Conservation (phyloP, 2,113 vertebrate species). For the Ranitomeya imitator region DNA sequence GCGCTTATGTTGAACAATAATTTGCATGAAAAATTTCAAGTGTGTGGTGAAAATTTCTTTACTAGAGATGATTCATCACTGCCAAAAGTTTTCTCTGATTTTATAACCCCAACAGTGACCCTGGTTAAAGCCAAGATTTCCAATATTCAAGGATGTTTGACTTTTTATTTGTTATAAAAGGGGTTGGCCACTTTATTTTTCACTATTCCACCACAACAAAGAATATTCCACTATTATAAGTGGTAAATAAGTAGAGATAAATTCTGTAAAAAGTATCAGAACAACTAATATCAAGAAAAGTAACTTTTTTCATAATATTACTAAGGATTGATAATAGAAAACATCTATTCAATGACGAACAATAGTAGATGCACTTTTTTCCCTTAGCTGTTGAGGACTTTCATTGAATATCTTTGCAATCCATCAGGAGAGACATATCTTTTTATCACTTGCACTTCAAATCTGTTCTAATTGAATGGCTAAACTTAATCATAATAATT, state of each 20-base stretch:
- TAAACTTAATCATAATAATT: slow-evolving; percentile 58
- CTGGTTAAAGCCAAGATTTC: too few relatives aligned
- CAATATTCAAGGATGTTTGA: not conserved
- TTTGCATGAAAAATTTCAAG: too few relatives aligned
- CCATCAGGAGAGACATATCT: slow-evolving; percentile 23
- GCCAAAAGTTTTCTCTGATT: too few relatives aligned
- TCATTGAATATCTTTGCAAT: slow-evolving; percentile 8
- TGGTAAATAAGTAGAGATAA: not conserved
- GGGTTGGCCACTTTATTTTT: not conserved
- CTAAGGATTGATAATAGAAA: not conserved
- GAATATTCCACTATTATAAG: not conserved
- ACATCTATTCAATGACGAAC: not conserved
- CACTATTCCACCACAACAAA: not conserved
- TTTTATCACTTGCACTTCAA: slow-evolving; percentile 35
- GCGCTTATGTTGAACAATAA: too few relatives aligned
- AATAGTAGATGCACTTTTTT: not conserved
- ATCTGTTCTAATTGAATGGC: slow-evolving; percentile 56
- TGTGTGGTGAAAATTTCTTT: too few relatives aligned
- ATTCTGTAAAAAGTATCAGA: not conserved
- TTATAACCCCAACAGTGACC: too few relatives aligned
- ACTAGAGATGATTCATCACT: too few relatives aligned
- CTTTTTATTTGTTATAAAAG: not conserved
- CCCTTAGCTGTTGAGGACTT: not conserved
- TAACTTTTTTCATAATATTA: not conserved
- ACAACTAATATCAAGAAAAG: not conserved